Percentiles rank a stretch among this genome's conserved stretches.
Evolutionary conservation across 2,888 invertebrate species (phyloP).

Genomic region (Dermolepida albohirtum): DNA sequence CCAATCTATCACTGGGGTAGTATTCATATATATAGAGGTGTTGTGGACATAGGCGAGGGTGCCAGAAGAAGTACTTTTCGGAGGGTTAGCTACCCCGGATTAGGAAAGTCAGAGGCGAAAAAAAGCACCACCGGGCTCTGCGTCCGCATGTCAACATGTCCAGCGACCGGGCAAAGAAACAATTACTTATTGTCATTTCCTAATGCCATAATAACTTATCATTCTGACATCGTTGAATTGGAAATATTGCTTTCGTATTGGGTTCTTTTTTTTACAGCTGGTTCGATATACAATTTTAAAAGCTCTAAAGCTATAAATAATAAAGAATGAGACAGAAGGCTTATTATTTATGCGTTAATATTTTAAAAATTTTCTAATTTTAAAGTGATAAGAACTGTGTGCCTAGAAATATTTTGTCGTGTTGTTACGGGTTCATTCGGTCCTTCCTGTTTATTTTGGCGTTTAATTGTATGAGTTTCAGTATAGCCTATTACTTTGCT

Average conservation of each 20-base stretch:
- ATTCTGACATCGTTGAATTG: constrained; percentile 45
- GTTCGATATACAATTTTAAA: too few species aligned
- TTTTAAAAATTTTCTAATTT: too few species aligned
- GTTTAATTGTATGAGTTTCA: too few species aligned
- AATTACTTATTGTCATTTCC: constrained; percentile 51
- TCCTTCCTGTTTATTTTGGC: too few species aligned
- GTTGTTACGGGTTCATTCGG: too few species aligned
- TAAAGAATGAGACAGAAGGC: too few species aligned
- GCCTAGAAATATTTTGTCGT: too few species aligned
- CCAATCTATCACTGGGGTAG: constrained; percentile 37
- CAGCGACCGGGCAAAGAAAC: constrained; percentile 44
- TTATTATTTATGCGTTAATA: too few species aligned
- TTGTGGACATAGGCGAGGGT: constrained; percentile 28
- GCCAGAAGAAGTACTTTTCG: constrained; percentile 22
- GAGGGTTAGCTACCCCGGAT: constrained; percentile 31
- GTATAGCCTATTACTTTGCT: too few species aligned
- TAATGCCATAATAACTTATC: constrained; percentile 49
- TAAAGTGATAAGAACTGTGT: too few species aligned
- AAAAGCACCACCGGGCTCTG: constrained; percentile 45
- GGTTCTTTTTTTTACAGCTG: neutral
- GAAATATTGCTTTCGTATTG: constrained; percentile 30
- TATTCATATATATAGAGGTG: constrained; percentile 11
- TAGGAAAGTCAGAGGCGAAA: constrained; percentile 31
- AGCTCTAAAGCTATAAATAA: too few species aligned
- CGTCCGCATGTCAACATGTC: constrained; percentile 48